A percentile compares a stretch with the other conserved stretches of the same genome.
These are phyloP conservation scores for Stictocephala bisonia DNA, from an alignment of 2,888 invertebrate species.

Conservation along the genomic window DNA sequence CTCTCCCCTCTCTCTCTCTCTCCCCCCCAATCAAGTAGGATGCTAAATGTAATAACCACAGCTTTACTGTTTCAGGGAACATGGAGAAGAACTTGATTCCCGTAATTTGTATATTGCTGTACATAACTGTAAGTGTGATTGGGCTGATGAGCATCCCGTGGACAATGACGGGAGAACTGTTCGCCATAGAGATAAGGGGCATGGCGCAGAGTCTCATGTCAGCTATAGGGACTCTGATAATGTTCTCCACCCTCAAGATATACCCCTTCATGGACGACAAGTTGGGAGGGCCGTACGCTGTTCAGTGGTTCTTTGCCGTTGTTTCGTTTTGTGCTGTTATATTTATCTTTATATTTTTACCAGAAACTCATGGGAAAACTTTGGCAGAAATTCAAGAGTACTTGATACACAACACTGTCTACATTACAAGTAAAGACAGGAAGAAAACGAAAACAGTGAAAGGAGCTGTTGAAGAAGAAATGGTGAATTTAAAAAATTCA, in stretches of 20 bases:
- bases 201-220: constrained; percentile 71
- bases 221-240: constrained; percentile 69
- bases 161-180: constrained; percentile 75
- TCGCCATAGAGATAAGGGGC: constrained; percentile 71
- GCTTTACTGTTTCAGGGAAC: constrained; percentile 40
- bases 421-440: constrained; percentile 63
- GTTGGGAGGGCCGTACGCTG: constrained; percentile 66
- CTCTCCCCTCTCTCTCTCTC: too few species aligned
- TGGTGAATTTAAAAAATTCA: too few species aligned
- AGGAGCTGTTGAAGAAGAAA: too few species aligned
- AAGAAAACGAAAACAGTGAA: too few species aligned
- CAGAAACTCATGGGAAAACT: constrained; percentile 59
- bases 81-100: constrained; percentile 58
- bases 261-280: constrained; percentile 63
- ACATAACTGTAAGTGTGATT: constrained; percentile 71
- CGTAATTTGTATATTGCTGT: constrained; percentile 67
- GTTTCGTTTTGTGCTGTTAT: constrained; percentile 63
- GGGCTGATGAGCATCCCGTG: constrained; percentile 72
- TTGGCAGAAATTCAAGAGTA: constrained; percentile 60
- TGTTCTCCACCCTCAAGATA: constrained; percentile 70
- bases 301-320: constrained; percentile 70
- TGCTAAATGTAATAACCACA: too few species aligned
- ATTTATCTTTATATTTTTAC: constrained; percentile 60
- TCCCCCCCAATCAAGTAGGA: too few species aligned
- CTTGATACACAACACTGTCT: constrained; percentile 57